Evolutionary conservation across 2,113 vertebrate species (phyloP).

Genomic region (Mustela nigripes): DNA sequence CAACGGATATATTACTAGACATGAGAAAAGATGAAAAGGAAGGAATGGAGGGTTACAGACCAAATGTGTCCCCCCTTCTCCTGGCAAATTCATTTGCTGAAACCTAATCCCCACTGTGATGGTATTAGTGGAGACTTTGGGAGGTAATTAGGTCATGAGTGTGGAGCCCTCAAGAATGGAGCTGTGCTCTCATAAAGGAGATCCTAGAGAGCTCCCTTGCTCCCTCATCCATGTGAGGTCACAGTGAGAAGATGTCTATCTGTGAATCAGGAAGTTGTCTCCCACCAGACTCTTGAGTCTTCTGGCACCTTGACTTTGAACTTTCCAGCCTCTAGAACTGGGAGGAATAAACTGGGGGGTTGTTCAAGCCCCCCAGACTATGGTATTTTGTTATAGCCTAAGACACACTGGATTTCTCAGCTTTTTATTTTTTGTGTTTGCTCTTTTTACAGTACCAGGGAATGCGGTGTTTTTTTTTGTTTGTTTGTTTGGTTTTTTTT

Average conservation of each 20-base stretch:
- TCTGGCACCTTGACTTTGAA: not conserved
- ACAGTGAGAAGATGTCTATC: not conserved
- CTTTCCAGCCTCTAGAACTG: not conserved
- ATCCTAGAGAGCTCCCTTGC: not conserved
- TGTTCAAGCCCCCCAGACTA: not conserved
- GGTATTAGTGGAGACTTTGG: not conserved
- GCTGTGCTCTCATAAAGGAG: not conserved
- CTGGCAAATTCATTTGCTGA: not conserved
- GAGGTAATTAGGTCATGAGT: not conserved
- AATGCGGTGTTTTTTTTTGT: not conserved
- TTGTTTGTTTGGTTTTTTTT: too few relatives aligned
- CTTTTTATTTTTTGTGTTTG: constrained; percentile 13
- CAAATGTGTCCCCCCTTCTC: not conserved
- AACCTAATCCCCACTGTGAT: not conserved
- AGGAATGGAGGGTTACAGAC: not conserved
- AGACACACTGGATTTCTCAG: not conserved
- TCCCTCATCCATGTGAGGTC: not conserved
- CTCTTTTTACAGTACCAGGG: not conserved
- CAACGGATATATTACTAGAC: not conserved
- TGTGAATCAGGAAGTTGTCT: not conserved
- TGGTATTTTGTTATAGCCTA: not conserved
- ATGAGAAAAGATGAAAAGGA: not conserved
- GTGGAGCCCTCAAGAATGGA: not conserved
- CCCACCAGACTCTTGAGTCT: not conserved
- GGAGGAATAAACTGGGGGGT: not conserved